These are phyloP conservation scores for Aplidium turbinatum DNA, from an alignment of 23 tunicate species.

Conservation along the genomic window DNA sequence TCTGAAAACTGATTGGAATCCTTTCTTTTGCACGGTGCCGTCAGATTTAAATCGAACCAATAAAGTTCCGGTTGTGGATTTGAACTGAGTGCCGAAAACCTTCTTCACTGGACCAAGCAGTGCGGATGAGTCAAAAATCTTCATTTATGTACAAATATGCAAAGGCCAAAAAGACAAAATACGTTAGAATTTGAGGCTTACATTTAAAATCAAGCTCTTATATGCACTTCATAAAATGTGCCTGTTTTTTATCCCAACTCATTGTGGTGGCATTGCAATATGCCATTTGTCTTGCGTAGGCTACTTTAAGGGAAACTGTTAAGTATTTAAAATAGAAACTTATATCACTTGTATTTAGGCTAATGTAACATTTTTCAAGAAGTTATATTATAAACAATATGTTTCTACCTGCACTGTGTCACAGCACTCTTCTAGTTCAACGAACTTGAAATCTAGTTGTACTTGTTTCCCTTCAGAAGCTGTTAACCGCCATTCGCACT, in stretches of 20 bases:
- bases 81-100: background rate
- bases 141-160: no score
- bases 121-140: no score
- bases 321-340: no score
- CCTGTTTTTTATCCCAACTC: background rate
- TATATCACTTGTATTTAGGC: no score
- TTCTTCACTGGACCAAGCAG: background rate
- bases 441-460: background rate
- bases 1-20: background rate
- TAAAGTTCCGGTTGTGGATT: background rate
- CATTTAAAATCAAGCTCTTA: no score
- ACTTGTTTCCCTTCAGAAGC: constrained; percentile 4
- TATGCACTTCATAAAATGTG: background rate
- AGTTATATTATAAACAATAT: no score
- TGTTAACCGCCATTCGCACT: constrained; percentile 5
- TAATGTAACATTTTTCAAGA: no score
- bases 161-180: no score
- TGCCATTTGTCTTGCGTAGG: no score
- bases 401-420: constrained; percentile 8
- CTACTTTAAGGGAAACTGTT: no score
- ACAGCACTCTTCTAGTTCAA: constrained; percentile 6
- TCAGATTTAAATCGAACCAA: constrained; percentile 14
- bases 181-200: no score
- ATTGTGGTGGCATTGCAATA: no score
- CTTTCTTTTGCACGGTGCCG: background rate